Percentiles rank a stretch among this genome's conserved stretches.
phyloP scores from a whole-genome alignment of 2,797 vertebrate genomes.

The Sebastes elongatus region DNA sequence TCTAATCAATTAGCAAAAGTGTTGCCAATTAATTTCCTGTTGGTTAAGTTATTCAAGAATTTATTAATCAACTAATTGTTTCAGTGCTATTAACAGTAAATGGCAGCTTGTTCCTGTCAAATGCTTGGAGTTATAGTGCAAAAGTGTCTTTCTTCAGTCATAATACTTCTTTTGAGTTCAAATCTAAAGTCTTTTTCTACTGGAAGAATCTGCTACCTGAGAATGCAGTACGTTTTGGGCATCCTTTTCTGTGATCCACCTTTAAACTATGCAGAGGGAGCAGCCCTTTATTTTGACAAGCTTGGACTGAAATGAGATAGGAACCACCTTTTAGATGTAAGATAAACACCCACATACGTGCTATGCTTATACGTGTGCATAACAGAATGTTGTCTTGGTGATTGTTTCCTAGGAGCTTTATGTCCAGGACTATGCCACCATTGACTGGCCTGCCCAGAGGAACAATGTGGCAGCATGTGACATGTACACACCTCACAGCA shows the following conservation, averaged over 20 bases:
- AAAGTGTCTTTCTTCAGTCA: not conserved
- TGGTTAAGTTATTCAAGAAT: not conserved
- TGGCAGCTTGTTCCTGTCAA: not conserved
- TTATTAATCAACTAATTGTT: not conserved
- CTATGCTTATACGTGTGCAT: not conserved
- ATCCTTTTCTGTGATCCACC: not conserved
- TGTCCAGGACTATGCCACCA: conserved; percentile 87
- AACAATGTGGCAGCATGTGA: conserved; percentile 89
- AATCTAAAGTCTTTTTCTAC: not conserved
- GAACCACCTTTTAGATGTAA: not conserved
- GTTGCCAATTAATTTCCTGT: not conserved
- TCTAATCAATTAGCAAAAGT: not conserved
- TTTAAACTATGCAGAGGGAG: not conserved
- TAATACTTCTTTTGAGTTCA: not conserved
- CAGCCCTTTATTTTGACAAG: not conserved
- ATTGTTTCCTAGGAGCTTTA: conserved; percentile 89
- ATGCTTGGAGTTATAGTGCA: not conserved
- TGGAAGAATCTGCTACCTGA: not conserved
- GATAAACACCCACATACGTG: not conserved
- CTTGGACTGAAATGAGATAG: not conserved
- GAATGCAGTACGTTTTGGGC: not conserved
- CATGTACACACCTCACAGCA: conserved; percentile 91
- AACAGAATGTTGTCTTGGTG: not conserved
- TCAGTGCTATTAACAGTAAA: not conserved
- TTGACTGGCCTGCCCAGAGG: conserved; percentile 92